These are phyloP conservation scores for Palythoa grandis DNA, from an alignment of 92 coral and sea anemone genomes.

Conservation along the genomic window DNA sequence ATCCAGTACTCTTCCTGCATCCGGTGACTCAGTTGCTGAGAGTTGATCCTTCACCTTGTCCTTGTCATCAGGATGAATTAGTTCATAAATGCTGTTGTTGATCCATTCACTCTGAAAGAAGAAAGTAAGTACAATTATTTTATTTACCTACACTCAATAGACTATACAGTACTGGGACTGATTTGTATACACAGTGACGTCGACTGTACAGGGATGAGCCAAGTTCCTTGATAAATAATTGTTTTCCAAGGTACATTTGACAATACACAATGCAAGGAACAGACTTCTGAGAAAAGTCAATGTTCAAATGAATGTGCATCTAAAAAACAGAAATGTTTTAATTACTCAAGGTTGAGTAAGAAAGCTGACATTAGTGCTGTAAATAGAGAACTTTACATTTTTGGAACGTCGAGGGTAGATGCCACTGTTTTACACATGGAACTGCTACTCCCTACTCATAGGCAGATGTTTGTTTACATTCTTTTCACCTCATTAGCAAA, in stretches of 20 bases:
- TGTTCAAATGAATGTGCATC: no score
- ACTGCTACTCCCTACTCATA: no score
- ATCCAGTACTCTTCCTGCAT: slow-evolving; percentile 96
- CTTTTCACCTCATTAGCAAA: no score
- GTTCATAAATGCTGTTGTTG: slow-evolving; percentile 83
- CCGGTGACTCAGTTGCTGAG: slow-evolving; percentile 87
- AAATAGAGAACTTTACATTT: not conserved
- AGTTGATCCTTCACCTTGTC: slow-evolving; percentile 94
- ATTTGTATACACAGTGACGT: no score
- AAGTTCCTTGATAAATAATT: not conserved
- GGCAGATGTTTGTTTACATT: no score
- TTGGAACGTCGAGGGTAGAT: not conserved
- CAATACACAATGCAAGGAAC: no score
- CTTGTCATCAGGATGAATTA: slow-evolving; percentile 91
- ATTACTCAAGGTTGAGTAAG: not conserved
- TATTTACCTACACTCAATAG: not conserved
- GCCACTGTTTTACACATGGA: not conserved
- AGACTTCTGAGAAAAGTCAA: no score
- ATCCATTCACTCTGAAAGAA: slow-evolving; percentile 84
- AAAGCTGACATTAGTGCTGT: not conserved
- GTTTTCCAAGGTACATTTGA: not conserved
- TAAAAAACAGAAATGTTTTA: not conserved
- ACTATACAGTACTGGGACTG: no score
- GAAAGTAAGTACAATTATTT: not conserved
- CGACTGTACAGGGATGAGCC: no score